Conservation (phyloP, 2,797 vertebrate genomes). For the Cuculus canorus region DNA sequence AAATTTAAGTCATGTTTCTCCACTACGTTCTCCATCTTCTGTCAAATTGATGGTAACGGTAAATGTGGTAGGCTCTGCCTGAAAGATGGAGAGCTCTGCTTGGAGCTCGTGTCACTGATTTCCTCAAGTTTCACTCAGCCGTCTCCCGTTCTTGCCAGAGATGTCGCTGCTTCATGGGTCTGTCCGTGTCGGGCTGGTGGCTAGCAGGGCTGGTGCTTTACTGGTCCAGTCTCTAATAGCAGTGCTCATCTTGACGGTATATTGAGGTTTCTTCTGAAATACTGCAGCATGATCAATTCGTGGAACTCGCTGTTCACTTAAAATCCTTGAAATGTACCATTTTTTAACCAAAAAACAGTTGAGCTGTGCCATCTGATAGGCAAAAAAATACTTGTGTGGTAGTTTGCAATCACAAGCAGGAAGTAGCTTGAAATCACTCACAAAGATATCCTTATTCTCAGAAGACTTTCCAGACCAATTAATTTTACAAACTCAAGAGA, state of each 20-base stretch:
- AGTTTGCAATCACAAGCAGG: not conserved
- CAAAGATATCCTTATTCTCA: conserved; percentile 10
- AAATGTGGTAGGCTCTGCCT: not conserved
- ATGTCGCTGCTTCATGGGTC: not conserved
- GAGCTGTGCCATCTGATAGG: not conserved
- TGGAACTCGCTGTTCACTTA: not conserved
- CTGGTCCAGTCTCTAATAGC: not conserved
- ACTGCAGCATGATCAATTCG: not conserved
- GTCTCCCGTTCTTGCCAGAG: not conserved
- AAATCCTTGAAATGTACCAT: not conserved
- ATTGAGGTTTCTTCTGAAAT: not conserved
- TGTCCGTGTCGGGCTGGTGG: not conserved
- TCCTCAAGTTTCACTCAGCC: not conserved
- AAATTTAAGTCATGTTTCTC: not conserved
- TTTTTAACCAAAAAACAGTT: not conserved
- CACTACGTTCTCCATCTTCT: accelerated
- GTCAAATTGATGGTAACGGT: not conserved
- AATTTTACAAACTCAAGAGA: not conserved
- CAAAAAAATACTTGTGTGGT: not conserved
- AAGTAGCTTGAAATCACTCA: conserved; percentile 19
- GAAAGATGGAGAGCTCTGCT: not conserved
- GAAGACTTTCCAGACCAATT: conserved; percentile 44
- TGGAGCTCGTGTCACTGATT: not conserved
- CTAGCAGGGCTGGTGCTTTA: not conserved
- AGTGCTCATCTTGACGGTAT: not conserved